A percentile compares a stretch with the other conserved stretches of the same genome.
Conservation (phyloP, 1,140 invertebrate genomes). For the Drosophila athabasca region DNA sequence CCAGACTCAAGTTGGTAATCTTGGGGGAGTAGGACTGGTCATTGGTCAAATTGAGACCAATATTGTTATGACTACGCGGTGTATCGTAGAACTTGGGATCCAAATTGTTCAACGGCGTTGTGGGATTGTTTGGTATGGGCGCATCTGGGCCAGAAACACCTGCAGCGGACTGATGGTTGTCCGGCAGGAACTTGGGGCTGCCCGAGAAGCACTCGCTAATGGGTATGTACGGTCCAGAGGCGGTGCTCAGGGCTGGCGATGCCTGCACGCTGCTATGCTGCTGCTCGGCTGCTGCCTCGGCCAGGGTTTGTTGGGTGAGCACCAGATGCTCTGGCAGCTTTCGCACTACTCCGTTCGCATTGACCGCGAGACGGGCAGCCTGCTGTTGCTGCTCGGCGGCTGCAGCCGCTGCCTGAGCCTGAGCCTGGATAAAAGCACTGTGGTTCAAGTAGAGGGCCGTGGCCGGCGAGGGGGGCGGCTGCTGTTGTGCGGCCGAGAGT, state of each 20-base stretch:
- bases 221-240: constrained; percentile 90
- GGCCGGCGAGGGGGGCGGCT: constrained; percentile 70
- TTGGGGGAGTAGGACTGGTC: constrained; percentile 83
- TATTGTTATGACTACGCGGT: constrained; percentile 84
- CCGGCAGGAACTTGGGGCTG: constrained; percentile 84
- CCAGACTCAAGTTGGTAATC: constrained; percentile 77
- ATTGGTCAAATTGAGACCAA: constrained; percentile 82
- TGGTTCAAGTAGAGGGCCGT: constrained; percentile 74
- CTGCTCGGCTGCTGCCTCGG: constrained; percentile 58
- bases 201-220: constrained; percentile 96
- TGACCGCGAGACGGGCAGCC: constrained; percentile 60
- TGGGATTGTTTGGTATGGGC: constrained; percentile 58
- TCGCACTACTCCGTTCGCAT: constrained; percentile 69
- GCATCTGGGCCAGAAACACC: constrained; percentile 8
- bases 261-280: constrained; percentile 84
- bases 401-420: constrained; percentile 53
- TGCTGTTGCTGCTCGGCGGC: constrained; percentile 31
- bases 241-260: constrained; percentile 86
- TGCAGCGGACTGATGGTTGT: constrained; percentile 9
- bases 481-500: constrained; percentile 65
- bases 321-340: constrained; percentile 82
- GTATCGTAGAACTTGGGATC: constrained; percentile 85
- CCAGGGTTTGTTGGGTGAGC: constrained; percentile 59
- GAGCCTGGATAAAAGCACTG: constrained; percentile 67
- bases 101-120: constrained; percentile 78